Conservation (phyloP, 2,113 vertebrate species). For the Anhinga anhinga region DNA sequence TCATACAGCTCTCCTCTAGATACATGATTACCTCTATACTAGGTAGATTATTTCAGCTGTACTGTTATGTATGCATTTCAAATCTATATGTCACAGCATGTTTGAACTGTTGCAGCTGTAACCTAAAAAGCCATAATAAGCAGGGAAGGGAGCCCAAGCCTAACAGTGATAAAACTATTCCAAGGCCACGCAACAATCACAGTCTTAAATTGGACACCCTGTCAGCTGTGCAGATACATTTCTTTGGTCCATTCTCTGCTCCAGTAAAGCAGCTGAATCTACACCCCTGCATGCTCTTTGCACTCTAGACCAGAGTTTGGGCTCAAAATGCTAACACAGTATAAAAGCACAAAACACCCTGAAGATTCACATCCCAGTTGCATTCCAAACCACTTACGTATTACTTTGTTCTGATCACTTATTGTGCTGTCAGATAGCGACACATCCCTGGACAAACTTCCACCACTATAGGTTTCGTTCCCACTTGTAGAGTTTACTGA, state of each 20-base stretch:
- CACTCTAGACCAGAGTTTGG: not conserved
- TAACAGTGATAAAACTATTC: not conserved
- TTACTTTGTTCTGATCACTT: not conserved
- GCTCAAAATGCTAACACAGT: not conserved
- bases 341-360: not conserved
- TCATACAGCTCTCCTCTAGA: not conserved
- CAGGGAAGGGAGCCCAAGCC: not conserved
- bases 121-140: not conserved
- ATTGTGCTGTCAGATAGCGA: rapidly evolving
- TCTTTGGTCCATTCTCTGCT: not conserved
- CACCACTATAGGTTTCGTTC: not conserved
- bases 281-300: not conserved
- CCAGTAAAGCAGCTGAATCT: not conserved
- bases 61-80: not conserved
- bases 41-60: not conserved
- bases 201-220: not conserved
- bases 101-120: not conserved
- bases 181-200: not conserved
- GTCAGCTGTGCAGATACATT: not conserved
- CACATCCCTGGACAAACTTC: not conserved
- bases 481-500: not conserved
- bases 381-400: not conserved
- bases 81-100: not conserved
- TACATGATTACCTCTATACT: rapidly evolving
- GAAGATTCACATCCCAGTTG: not conserved